Evolutionary conservation across 92 coral and sea anemone species (phyloP).

Genomic region (Desmophyllum pertusum): DNA sequence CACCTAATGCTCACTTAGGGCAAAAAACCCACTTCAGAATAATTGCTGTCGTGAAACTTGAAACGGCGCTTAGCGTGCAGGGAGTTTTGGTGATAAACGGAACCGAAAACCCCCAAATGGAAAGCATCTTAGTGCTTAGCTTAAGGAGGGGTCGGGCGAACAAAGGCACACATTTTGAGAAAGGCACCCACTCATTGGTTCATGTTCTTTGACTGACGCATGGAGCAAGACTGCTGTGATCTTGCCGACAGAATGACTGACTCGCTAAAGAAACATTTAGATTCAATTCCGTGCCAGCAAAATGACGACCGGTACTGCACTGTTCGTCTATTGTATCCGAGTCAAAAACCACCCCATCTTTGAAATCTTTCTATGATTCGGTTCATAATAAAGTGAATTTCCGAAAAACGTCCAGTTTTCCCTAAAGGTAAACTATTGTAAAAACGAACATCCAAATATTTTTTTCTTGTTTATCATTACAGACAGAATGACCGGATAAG

Average conservation of each 20-base stretch:
- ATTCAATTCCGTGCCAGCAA: constrained; percentile 38
- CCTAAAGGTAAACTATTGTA: constrained; percentile 30
- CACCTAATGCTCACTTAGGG: constrained; percentile 95
- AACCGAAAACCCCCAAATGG: constrained; percentile 35
- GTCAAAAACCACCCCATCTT: neutral
- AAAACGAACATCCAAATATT: constrained; percentile 34
- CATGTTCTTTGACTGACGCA: constrained; percentile 37
- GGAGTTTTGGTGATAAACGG: constrained; percentile 63
- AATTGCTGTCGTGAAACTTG: constrained; percentile 69
- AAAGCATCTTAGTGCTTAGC: constrained; percentile 55
- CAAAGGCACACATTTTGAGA: constrained; percentile 42
- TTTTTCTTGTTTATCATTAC: constrained; percentile 35
- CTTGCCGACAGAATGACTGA: constrained; percentile 81
- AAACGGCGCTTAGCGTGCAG: constrained; percentile 59
- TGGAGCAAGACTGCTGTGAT: constrained; percentile 72
- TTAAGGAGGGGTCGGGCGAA: constrained; percentile 77
- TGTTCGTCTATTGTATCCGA: neutral
- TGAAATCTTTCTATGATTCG: neutral
- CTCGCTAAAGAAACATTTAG: constrained; percentile 23
- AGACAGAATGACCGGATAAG: constrained; percentile 19
- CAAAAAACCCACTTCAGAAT: constrained; percentile 66
- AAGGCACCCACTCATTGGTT: constrained; percentile 54
- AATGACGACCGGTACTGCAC: constrained; percentile 5
- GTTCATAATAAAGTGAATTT: neutral
- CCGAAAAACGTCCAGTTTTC: neutral